phyloP scores from a whole-genome alignment of 2,113 vertebrate species.

The Pungitius pungitius region DNA sequence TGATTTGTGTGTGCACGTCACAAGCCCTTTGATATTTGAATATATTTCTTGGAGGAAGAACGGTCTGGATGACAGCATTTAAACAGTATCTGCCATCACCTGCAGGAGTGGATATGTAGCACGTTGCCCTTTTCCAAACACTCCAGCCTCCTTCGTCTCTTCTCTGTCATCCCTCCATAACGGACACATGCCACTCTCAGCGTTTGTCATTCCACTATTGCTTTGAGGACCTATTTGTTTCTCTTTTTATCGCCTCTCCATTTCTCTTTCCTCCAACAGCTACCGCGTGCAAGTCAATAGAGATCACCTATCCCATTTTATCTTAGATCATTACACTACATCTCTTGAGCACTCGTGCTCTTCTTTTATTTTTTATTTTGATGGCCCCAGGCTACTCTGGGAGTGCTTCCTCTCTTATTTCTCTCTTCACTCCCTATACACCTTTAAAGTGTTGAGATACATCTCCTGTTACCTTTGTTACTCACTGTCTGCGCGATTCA shows the following conservation, averaged over 20 bases:
- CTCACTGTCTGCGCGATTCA: conserved; percentile 42
- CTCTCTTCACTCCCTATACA: conserved; percentile 23
- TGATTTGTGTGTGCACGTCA: neutral
- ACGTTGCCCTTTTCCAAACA: conserved; percentile 41
- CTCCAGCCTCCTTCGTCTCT: conserved; percentile 3
- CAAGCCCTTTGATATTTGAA: conserved; percentile 47
- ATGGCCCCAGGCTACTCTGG: conserved; percentile 13
- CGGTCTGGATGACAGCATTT: conserved; percentile 39
- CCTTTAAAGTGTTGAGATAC: conserved; percentile 50
- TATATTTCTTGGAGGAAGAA: conserved; percentile 10
- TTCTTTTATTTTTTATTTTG: conserved; percentile 39
- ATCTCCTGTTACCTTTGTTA: conserved; percentile 50
- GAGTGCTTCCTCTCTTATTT: conserved; percentile 44
- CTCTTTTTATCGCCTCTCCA: conserved; percentile 17
- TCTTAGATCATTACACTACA: conserved; percentile 40
- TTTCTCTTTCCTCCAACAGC: conserved; percentile 31
- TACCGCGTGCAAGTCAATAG: conserved; percentile 34
- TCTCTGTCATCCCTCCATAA: neutral
- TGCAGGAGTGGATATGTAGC: conserved; percentile 34
- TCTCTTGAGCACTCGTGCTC: conserved; percentile 28
- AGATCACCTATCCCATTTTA: conserved; percentile 24
- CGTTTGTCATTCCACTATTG: conserved; percentile 10
- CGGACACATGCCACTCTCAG: neutral
- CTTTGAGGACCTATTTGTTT: conserved; percentile 33
- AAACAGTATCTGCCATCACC: conserved; percentile 57